Evolutionary conservation across 2,888 invertebrate genomes (phyloP), one percentile per base, ranked within the genome.

Genomic region (Caenorhabditis panamensis): DNA sequence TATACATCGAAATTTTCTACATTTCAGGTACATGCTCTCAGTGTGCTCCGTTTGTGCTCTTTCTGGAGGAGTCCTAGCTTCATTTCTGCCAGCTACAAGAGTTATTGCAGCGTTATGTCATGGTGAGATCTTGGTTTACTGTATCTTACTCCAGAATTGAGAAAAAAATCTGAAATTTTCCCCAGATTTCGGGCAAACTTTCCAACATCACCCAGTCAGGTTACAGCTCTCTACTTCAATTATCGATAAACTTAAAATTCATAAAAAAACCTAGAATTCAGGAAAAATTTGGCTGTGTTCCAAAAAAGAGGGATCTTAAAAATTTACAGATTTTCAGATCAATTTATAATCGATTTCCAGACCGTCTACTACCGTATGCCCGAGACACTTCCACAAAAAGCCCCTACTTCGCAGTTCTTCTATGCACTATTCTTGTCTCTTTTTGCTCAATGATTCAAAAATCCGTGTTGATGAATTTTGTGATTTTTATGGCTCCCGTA

Each of bases 11-110:
- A n/a, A n/a, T n/a, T n/a, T n/a, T n/a, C n/a, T n/a, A n/a, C 4
- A 31, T 31, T 31, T 9, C 76, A 85, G 86, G 31, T 86, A 86
- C 64, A 82, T 86, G 83, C 71, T 86, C n/a, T 80, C 84, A 0
- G 86, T 86, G 4, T 82, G 84, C 56, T 83, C 86, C 13, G 82
- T 86, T 51, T 86, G 86, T 63, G 83, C 82, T 5, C 75, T 86
- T 22, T 84, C 83, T n/a, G 86, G 86, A 8, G 77, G 77, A 16
- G 78, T 84, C 31, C 66, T 84, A 1, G 73, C 80, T 1, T 79
- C 82, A 3, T 81, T 85, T 47, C 63, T 86, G 16, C 86, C 84
- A 8, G 85, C 80, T 5, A 82, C 83, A 9, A 54, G 86, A 16
- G 77, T 84, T 31, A 72, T 83, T 18, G 80, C 82, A 22, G 79